phyloP scores from a whole-genome alignment of 2,888 invertebrate species.

The Agonopterix heracliana region DNA sequence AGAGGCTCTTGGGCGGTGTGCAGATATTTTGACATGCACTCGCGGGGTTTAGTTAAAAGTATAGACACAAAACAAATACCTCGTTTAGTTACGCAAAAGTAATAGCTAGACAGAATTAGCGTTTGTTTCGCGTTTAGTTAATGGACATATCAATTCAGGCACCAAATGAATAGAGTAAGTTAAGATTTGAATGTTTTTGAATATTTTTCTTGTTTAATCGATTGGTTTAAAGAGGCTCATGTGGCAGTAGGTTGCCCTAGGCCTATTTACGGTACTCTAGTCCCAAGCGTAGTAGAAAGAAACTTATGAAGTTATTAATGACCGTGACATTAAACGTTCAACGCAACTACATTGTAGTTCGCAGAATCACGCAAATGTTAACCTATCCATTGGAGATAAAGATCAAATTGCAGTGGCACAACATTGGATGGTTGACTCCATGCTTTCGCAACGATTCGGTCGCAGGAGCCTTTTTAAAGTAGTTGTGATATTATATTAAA shows the following conservation, averaged over 20 bases:
- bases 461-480: neutral
- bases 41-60: slow-evolving; percentile 51
- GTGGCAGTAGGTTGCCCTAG: neutral
- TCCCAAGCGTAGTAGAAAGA: neutral
- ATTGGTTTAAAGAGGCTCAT: slow-evolving; percentile 14
- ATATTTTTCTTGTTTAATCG: slow-evolving; percentile 40
- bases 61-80: slow-evolving; percentile 69
- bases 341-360: too few relatives aligned
- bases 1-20: slow-evolving; percentile 44
- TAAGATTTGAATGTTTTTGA: slow-evolving; percentile 52
- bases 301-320: too few relatives aligned
- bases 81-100: slow-evolving; percentile 68
- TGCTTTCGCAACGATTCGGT: neutral
- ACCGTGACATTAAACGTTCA: too few relatives aligned
- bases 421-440: neutral
- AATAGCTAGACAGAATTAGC: slow-evolving; percentile 63
- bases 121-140: slow-evolving; percentile 69
- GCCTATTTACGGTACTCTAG: neutral
- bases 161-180: slow-evolving; percentile 74
- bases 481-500: neutral
- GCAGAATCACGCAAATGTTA: too few relatives aligned
- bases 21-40: slow-evolving; percentile 51
- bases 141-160: slow-evolving; percentile 73
- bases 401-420: too few relatives aligned
- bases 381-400: too few relatives aligned